Evolutionary conservation across 2,113 vertebrate species (phyloP).

Genomic region (Penelope pileata): DNA sequence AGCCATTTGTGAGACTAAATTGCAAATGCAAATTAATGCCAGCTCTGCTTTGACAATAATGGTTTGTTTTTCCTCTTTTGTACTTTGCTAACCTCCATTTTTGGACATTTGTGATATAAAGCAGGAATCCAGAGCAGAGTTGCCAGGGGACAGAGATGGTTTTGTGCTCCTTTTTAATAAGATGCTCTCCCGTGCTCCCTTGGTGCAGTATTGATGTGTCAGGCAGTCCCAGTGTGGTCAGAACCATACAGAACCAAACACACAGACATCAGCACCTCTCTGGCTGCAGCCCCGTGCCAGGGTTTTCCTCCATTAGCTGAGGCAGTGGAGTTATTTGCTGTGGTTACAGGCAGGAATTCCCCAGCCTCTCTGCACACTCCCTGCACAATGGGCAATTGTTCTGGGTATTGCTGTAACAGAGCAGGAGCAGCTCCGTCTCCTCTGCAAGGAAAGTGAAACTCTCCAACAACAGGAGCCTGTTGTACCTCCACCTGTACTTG

Average conservation of each 20-base stretch:
- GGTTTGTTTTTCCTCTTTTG: not conserved
- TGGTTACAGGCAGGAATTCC: not conserved
- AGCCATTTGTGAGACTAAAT: slow-evolving; percentile 14
- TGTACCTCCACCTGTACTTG: not conserved
- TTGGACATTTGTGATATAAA: not conserved
- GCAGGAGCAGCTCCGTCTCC: not conserved
- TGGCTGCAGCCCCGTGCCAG: not conserved
- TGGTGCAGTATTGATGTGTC: fast-evolving
- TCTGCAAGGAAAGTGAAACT: not conserved
- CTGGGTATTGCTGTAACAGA: not conserved
- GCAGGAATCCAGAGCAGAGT: not conserved
- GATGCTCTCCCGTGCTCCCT: not conserved
- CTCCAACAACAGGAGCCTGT: not conserved
- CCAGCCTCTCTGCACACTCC: not conserved
- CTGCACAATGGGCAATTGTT: not conserved
- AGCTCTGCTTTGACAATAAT: not conserved
- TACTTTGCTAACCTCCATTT: not conserved
- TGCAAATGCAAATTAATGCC: slow-evolving; percentile 15
- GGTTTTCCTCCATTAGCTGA: not conserved
- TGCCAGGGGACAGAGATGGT: not conserved
- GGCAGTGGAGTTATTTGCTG: not conserved
- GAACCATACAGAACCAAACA: too few relatives aligned
- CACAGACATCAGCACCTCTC: not conserved
- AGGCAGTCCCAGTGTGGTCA: not conserved
- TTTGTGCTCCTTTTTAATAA: not conserved